A percentile compares a stretch with the other conserved stretches of the same genome.
Conservation (phyloP, 1,140 invertebrate species). For the Camponotus vicinus region DNA sequence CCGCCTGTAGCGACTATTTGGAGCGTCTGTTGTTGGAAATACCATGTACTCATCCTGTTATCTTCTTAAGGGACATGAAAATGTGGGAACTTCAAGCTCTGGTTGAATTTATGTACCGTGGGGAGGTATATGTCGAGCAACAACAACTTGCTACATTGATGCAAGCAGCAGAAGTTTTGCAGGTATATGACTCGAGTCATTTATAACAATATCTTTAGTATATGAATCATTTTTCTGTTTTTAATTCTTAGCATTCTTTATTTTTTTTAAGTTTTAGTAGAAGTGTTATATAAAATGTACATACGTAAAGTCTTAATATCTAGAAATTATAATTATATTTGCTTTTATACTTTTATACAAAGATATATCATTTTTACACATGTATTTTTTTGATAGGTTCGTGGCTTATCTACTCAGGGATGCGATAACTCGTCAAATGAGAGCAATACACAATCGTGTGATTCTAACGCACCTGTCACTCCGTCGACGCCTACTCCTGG, state of each 20-base stretch:
- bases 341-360: no score
- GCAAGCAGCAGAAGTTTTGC: conserved; percentile 93
- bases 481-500: conserved; percentile 71
- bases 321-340: no score
- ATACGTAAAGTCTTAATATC: no score
- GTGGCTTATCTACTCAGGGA: conserved; percentile 81
- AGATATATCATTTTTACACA: no score
- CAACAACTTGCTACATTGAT: conserved; percentile 92
- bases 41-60: conserved; percentile 94
- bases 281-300: background rate
- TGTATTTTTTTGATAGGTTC: conserved; percentile 66
- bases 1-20: conserved; percentile 94
- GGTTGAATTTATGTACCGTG: conserved; percentile 95
- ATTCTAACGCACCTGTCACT: conserved; percentile 69
- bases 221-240: background rate
- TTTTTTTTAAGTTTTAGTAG: background rate
- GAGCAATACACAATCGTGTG: conserved; percentile 65
- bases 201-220: background rate
- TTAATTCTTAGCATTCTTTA: background rate
- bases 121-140: conserved; percentile 94
- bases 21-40: conserved; percentile 93
- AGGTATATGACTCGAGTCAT: conserved; percentile 86
- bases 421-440: conserved; percentile 78
- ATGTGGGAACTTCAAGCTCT: conserved; percentile 93
- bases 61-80: conserved; percentile 93